Evolutionary conservation across 1,140 invertebrate genomes (phyloP).

Genomic region (Zophobas atratus): DNA sequence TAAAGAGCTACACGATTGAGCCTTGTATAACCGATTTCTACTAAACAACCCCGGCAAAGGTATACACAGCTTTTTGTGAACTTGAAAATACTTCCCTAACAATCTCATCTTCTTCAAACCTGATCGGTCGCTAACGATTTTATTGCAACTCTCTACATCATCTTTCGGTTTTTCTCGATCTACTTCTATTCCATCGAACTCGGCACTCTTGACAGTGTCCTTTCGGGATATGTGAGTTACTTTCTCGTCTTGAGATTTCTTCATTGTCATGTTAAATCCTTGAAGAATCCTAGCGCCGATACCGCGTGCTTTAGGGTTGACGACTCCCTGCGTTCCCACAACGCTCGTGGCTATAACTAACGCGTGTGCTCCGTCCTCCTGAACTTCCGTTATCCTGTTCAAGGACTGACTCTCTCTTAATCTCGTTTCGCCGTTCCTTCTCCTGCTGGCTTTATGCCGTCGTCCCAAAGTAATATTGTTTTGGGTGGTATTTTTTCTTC

Average conservation of each 20-base stretch:
- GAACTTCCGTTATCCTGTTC: slow-evolving; percentile 86
- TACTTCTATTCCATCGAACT: slow-evolving; percentile 63
- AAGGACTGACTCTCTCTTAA: slow-evolving; percentile 85
- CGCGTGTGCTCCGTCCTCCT: slow-evolving; percentile 70
- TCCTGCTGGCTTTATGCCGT: slow-evolving; percentile 72
- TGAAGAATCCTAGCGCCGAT: slow-evolving; percentile 63
- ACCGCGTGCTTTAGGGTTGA: slow-evolving; percentile 67
- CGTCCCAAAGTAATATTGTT: slow-evolving; percentile 66
- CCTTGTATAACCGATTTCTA: slow-evolving; percentile 73
- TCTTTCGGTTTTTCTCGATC: slow-evolving; percentile 62
- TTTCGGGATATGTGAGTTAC: slow-evolving; percentile 54
- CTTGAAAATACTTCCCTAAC: slow-evolving; percentile 77
- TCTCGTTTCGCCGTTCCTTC: slow-evolving; percentile 77
- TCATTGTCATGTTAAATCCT: slow-evolving; percentile 54
- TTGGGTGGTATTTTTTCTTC: slow-evolving; percentile 65
- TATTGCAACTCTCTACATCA: slow-evolving; percentile 53
- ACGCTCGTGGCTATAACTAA: slow-evolving; percentile 60
- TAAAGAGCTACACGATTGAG: slow-evolving; percentile 75
- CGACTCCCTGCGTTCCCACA: slow-evolving; percentile 57
- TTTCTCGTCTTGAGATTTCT: slow-evolving; percentile 47
- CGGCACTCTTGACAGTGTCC: slow-evolving; percentile 39
- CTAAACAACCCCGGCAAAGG: slow-evolving; percentile 72
- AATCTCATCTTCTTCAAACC: slow-evolving; percentile 73
- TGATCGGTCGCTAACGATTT: slow-evolving; percentile 51
- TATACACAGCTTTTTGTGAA: slow-evolving; percentile 74